phyloP scores from a whole-genome alignment of 2,113 vertebrate species.

The Calyptommatus sinebrachiatus region DNA sequence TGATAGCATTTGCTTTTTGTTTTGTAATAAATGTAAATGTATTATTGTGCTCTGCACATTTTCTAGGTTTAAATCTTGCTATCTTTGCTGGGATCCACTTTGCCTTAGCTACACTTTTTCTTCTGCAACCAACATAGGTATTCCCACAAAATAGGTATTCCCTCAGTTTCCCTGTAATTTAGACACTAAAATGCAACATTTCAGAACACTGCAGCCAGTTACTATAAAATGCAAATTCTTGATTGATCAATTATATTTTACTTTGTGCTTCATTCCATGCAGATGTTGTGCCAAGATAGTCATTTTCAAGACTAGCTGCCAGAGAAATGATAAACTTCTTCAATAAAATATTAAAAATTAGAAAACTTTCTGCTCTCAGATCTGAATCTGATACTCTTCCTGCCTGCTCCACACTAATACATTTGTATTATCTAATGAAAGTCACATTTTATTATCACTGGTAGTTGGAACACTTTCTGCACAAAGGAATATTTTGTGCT shows the following conservation, averaged over 20 bases:
- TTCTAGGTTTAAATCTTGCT: no score
- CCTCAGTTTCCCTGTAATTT: background rate
- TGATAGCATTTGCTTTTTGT: no score
- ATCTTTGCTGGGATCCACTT: no score
- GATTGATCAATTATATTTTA: background rate
- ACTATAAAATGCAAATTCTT: background rate
- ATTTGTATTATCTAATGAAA: background rate
- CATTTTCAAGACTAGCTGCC: background rate
- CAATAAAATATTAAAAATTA: constrained; percentile 4
- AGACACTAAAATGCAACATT: no score
- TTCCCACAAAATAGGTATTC: no score
- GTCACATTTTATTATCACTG: background rate
- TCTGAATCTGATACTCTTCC: background rate
- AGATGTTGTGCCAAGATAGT: background rate
- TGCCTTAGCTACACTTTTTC: no score
- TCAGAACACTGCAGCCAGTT: background rate
- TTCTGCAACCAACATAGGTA: no score
- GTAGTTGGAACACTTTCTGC: background rate
- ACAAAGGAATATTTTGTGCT: background rate
- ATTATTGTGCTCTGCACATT: no score
- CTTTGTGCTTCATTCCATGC: background rate
- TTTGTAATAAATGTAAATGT: no score
- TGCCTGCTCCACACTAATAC: background rate
- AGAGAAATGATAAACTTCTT: background rate
- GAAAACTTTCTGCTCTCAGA: background rate